phyloP scores from a whole-genome alignment of 53 echinoderm and acorn worm genomes.

The Glandiceps talaboti region DNA sequence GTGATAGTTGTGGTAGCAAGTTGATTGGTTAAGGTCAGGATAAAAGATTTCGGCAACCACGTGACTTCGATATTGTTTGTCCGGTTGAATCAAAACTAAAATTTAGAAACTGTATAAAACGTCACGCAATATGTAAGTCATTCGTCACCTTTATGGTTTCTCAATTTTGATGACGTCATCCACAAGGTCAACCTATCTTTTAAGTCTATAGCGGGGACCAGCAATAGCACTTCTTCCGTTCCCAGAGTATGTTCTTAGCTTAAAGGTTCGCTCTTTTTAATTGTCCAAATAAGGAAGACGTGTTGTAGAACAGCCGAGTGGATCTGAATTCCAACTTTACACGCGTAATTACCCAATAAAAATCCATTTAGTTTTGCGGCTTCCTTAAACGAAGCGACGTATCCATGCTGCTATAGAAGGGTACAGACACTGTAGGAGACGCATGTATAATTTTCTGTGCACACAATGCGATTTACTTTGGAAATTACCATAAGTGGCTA shows the following conservation, averaged over 20 bases:
- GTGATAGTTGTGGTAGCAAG: no score
- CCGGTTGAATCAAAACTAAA: no score
- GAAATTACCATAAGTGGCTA: constrained; percentile 59
- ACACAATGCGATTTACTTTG: constrained; percentile 6
- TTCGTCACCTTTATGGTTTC: no score
- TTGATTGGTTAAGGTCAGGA: no score
- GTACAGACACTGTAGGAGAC: background rate
- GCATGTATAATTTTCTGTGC: background rate
- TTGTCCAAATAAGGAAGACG: background rate
- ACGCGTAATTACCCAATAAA: constrained; percentile 39
- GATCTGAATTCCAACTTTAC: constrained; percentile 7
- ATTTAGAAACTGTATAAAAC: no score
- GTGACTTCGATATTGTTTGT: no score
- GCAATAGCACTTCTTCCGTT: no score
- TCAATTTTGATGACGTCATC: no score
- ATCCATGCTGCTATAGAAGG: background rate
- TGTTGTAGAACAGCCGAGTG: background rate
- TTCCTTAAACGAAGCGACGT: background rate
- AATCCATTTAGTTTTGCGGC: constrained; percentile 19
- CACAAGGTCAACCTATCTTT: no score
- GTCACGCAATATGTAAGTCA: no score
- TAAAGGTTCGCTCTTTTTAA: background rate
- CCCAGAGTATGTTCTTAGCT: background rate
- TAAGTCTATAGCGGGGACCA: no score
- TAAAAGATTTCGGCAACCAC: no score